Base-by-base conservation (phyloP, 1,140 invertebrate species). In the Drosophila lacertosa region DNA sequence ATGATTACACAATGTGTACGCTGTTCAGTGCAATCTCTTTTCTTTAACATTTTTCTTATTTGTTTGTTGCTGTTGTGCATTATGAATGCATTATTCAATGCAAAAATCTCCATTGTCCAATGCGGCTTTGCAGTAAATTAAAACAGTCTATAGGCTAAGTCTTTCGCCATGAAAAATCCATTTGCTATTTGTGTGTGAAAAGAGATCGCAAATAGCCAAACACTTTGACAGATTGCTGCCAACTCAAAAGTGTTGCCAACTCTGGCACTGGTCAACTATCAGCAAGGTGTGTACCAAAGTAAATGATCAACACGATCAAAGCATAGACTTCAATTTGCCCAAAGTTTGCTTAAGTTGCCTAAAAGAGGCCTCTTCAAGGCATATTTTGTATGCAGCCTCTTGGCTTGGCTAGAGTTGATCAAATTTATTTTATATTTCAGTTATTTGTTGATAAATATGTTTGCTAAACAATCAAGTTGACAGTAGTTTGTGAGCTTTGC, bases 131-230 rank as follows among this genome's bases (percentile, higher is more conserved):
- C 47, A 51, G 42, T 50, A 55, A 64, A 55, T 55, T 45, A 47
- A 57, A 47, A 16, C 33, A 10, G 39, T 54, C 40, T 22, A 37
- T 29, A 20, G 3, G 13, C 35, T 16, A 18, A 55, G 42, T 44
- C 4, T 42, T 42, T n/a, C 35, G 13, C 24, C 54, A 54, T 24
- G n/a, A 16, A 16, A 54, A n/a, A 15, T 24, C 33, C 33, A 55
- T 55, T 55, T 29, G 37, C 15, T 10, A 39, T 42, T 42, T 42
- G 24, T 42, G 22, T 44, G 39, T 57, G 22, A 57, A 57, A 54
- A 54, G 51, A 33, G 26, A 35, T 42, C 40, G 64, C 64, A 60
- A 67, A 67, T 45, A 42, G 47, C 24, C n/a, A n/a, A 57, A 39
- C 22, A 48, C 42, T 39, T 48, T 63, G 42, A 64, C 59, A 50